A percentile compares a stretch with the other conserved stretches of the same genome.
Evolutionary conservation across 2,113 vertebrate genomes (phyloP).

Genomic region (Argyrosomus japonicus): DNA sequence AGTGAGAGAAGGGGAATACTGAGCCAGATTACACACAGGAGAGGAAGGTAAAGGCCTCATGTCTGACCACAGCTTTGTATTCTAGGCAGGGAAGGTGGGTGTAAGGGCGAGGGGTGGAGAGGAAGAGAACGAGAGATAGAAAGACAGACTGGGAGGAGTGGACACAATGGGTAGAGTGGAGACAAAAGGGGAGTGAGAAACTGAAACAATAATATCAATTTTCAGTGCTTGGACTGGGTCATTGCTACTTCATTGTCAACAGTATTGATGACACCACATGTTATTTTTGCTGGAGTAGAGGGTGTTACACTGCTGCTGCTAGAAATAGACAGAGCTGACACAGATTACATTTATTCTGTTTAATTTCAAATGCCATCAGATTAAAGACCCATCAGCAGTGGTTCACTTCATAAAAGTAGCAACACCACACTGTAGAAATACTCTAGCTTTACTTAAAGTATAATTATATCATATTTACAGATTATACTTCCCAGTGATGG

Average conservation of each 20-base stretch:
- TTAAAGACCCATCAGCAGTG: background rate
- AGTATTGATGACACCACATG: constrained; percentile 44
- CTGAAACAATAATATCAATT: constrained; percentile 73
- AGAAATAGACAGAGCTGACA: background rate
- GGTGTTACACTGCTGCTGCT: background rate
- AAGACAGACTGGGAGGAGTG: constrained; percentile 59
- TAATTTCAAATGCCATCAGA: background rate
- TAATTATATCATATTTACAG: background rate
- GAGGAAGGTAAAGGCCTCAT: constrained; percentile 50
- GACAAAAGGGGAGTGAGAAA: constrained; percentile 57
- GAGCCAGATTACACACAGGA: constrained; percentile 46
- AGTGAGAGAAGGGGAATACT: constrained; percentile 34
- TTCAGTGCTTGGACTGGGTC: constrained; percentile 62
- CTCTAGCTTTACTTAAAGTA: background rate
- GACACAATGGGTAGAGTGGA: constrained; percentile 63
- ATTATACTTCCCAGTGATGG: background rate
- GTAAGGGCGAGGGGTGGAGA: constrained; percentile 43
- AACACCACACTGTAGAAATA: background rate
- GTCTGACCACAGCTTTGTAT: constrained; percentile 63
- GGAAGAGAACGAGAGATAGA: constrained; percentile 59
- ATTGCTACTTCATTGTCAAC: constrained; percentile 36
- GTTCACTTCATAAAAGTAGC: background rate
- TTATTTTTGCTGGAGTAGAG: constrained; percentile 1
- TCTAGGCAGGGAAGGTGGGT: constrained; percentile 36
- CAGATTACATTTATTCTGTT: background rate